Conservation (phyloP, 1,140 invertebrate species). For the Drosophila eugracilis region DNA sequence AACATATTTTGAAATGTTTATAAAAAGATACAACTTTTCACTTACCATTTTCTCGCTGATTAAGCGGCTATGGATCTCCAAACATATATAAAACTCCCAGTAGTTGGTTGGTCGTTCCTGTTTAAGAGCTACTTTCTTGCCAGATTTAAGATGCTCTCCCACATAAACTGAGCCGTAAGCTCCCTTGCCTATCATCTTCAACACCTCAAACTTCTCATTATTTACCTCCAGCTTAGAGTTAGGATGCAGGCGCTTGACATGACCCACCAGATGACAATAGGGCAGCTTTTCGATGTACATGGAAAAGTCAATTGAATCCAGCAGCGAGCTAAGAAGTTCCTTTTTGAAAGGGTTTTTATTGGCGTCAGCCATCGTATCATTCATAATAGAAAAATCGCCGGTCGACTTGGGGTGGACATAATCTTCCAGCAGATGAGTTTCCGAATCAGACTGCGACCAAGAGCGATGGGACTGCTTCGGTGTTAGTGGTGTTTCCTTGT, state of each 20-base stretch:
- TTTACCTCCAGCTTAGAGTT: constrained; percentile 85
- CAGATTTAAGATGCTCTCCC: constrained; percentile 52
- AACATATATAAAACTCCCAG: constrained; percentile 93
- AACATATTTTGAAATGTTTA: too few species aligned
- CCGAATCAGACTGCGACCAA: constrained; percentile 47
- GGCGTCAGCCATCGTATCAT: constrained; percentile 39
- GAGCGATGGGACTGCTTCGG: constrained; percentile 56
- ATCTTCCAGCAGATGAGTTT: constrained; percentile 4
- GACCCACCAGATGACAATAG: constrained; percentile 65
- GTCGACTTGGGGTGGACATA: constrained; percentile 50
- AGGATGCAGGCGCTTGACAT: constrained; percentile 77
- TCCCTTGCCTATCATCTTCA: constrained; percentile 90
- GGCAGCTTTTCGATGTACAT: constrained; percentile 66
- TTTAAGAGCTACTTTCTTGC: constrained; percentile 88
- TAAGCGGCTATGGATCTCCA: constrained; percentile 90
- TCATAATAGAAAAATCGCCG: constrained; percentile 36
- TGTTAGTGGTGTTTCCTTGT: constrained; percentile 66
- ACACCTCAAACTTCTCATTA: constrained; percentile 88
- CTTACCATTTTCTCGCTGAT: constrained; percentile 89
- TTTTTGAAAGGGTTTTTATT: constrained; percentile 86
- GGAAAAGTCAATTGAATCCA: constrained; percentile 86
- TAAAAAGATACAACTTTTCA: not conserved
- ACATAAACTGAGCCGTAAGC: constrained; percentile 90
- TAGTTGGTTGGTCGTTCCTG: constrained; percentile 91
- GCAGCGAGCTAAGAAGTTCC: constrained; percentile 85